Base-by-base conservation (phyloP, 1,140 invertebrate species). In the Papilio aristodemus region DNA sequence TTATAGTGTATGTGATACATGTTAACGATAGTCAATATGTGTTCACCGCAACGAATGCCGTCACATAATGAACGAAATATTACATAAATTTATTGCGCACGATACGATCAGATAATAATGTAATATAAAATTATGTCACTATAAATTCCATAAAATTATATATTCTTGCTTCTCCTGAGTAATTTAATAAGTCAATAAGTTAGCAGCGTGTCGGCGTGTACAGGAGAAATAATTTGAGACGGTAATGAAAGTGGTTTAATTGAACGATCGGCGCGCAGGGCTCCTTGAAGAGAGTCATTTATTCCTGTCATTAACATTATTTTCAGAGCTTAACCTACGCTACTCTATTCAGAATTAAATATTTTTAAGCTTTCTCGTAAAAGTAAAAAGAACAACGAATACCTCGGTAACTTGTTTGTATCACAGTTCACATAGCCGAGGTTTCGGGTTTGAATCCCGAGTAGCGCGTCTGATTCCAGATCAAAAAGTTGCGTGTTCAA, bases 401-500 rank as follows among this genome's bases (percentile, higher is more conserved):
- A 32, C 27, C n/a, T 32, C 27, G 27, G 27, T 32, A 32, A 32
- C n/a, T n/a, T n/a, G n/a, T n/a, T n/a, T n/a, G n/a, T n/a, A n/a
- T n/a, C n/a, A n/a, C n/a, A n/a, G n/a, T n/a, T n/a, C n/a, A n/a
- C n/a, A n/a, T n/a, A n/a, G n/a, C n/a, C n/a, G n/a, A n/a, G n/a
- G n/a, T n/a, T n/a, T n/a, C n/a, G n/a, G n/a, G n/a, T n/a, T n/a
- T n/a, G n/a, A n/a, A n/a, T n/a, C n/a, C 94, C 95, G 96, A 97
- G 96, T 96, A 97, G 96, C 96, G 96, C 96, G 96, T 97, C 96
- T 97, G 96, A 97, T 96, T 97, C 96, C 96, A 97, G 96, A 97
- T 97, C 96, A 96, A 96, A 97, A 97, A 96, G 96, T 96, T 97
- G 96, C 96, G 96, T 97, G 96, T 97, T 98, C 97, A 95, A 97